These are phyloP conservation scores for Rallus crepitans DNA, from an alignment of 2,797 vertebrate species.

Conservation along the genomic window DNA sequence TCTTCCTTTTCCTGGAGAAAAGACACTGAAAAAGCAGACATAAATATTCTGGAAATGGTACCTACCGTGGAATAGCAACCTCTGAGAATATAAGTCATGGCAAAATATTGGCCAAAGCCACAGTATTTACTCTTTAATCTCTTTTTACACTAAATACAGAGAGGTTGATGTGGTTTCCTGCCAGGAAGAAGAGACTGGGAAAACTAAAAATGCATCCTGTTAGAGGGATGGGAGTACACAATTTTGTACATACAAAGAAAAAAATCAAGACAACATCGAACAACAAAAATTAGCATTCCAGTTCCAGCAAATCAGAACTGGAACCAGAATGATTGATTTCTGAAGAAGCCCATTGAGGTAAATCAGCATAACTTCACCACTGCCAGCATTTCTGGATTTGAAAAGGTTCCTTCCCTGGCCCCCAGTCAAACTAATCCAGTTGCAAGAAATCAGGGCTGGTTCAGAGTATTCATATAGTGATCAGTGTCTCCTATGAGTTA, in stretches of 20 bases:
- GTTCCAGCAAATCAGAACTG: background rate
- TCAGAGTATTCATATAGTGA: background rate
- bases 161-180: background rate
- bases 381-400: background rate
- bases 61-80: background rate
- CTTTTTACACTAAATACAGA: background rate
- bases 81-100: background rate
- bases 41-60: background rate
- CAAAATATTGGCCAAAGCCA: background rate
- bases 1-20: background rate
- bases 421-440: background rate
- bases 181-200: background rate
- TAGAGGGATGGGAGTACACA: background rate
- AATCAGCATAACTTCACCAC: background rate
- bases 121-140: background rate
- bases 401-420: background rate
- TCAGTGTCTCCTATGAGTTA: background rate
- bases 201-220: background rate
- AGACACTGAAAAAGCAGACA: background rate
- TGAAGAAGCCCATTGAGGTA: background rate
- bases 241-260: background rate
- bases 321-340: background rate
- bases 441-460: background rate
- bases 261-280: background rate
- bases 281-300: background rate